phyloP scores from a whole-genome alignment of 2,888 invertebrate species.

The Teinopalpus imperialis region DNA sequence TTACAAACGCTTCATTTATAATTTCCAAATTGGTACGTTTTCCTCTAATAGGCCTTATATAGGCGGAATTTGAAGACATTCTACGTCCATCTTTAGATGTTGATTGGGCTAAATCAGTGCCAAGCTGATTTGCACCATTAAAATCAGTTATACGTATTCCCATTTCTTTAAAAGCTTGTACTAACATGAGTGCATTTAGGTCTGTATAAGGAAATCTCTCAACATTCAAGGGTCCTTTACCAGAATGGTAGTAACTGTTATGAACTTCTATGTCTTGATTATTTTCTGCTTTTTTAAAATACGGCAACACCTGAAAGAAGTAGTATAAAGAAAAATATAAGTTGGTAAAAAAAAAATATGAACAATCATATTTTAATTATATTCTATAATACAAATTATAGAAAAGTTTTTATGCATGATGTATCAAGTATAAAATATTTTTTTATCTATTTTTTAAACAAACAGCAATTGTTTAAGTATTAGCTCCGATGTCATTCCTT shows the following conservation, averaged over 20 bases:
- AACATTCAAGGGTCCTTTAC: conserved; percentile 84
- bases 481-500: too few relatives aligned
- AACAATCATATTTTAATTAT: too few relatives aligned
- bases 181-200: conserved; percentile 76
- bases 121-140: conserved; percentile 81
- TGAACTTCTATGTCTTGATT: conserved; percentile 80
- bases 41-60: conserved; percentile 84
- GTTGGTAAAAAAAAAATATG: too few relatives aligned
- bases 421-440: too few relatives aligned
- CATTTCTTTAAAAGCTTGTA: conserved; percentile 83
- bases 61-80: conserved; percentile 84
- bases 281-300: conserved; percentile 86
- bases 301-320: conserved; percentile 81
- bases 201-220: conserved; percentile 85
- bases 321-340: too few relatives aligned
- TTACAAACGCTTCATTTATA: conserved; percentile 75
- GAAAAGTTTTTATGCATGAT: too few relatives aligned
- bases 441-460: too few relatives aligned
- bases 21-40: conserved; percentile 76
- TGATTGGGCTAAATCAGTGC: conserved; percentile 83
- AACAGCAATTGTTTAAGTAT: too few relatives aligned
- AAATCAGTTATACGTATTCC: conserved; percentile 83
- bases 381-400: too few relatives aligned
- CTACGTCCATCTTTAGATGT: conserved; percentile 83
- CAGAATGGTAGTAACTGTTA: conserved; percentile 81